phyloP scores from a whole-genome alignment of 2,113 vertebrate genomes.

The Siniperca knerii region DNA sequence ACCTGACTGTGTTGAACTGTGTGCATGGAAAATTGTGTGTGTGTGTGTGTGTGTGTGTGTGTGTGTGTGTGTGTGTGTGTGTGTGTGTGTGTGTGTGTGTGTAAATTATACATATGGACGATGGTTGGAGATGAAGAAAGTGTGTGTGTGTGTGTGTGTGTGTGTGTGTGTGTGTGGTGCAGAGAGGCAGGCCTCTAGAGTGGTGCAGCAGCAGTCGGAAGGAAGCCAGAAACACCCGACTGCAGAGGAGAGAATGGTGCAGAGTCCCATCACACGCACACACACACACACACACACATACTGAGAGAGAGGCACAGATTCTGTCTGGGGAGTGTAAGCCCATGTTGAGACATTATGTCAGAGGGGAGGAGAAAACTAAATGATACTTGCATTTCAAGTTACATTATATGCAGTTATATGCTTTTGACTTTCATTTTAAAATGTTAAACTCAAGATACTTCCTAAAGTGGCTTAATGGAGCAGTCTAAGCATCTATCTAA shows the following conservation, averaged over 20 bases:
- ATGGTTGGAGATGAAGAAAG: constrained; percentile 29
- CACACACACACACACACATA: constrained; percentile 50
- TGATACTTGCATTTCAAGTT: constrained; percentile 20
- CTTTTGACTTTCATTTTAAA: constrained; percentile 12
- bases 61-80: constrained; percentile 9
- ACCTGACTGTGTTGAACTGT: constrained; percentile 23
- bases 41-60: constrained; percentile 10
- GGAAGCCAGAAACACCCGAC: constrained; percentile 79
- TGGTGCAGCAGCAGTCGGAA: constrained; percentile 81
- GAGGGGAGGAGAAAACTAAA: constrained; percentile 24
- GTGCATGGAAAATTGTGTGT: constrained; percentile 13
- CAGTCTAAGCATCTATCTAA: neutral
- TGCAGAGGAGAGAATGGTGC: constrained; percentile 82
- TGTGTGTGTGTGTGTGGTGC: constrained; percentile 60
- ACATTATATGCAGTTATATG: constrained; percentile 6
- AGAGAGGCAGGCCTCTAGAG: constrained; percentile 70
- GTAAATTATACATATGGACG: constrained; percentile 51
- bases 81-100: constrained; percentile 1
- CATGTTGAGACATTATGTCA: constrained; percentile 33
- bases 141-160: constrained; percentile 29
- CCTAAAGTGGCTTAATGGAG: neutral
- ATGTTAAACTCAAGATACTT: neutral
- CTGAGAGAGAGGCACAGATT: constrained; percentile 58
- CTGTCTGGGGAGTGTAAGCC: constrained; percentile 51
- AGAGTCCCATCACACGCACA: constrained; percentile 69